Conservation (phyloP, 2,888 invertebrate species). For the Drosophila imparisetae region DNA sequence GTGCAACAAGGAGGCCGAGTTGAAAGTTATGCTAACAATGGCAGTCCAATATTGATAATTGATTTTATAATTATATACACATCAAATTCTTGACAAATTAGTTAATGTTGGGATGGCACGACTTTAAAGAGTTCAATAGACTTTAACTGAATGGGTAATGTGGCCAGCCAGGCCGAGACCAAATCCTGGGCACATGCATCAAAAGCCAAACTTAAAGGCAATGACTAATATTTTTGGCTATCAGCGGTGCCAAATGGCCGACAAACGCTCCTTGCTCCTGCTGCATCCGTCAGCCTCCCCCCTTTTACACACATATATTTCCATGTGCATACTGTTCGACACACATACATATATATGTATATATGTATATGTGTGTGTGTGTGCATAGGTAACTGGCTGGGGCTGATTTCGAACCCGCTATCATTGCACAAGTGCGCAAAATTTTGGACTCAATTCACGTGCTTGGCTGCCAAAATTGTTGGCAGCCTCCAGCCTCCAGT, state of each 20-base stretch:
- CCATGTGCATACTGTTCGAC: slow-evolving; percentile 20
- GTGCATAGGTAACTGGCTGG: slow-evolving; percentile 56
- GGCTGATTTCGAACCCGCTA: slow-evolving; percentile 54
- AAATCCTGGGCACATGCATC: slow-evolving; percentile 53
- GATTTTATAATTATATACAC: background rate
- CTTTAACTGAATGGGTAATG: slow-evolving; percentile 19
- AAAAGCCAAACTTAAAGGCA: slow-evolving; percentile 73
- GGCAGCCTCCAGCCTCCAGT: slow-evolving; percentile 51
- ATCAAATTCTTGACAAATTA: background rate
- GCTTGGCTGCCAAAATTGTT: slow-evolving; percentile 82
- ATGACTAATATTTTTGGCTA: slow-evolving; percentile 76
- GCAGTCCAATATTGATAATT: background rate
- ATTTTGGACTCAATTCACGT: slow-evolving; percentile 83
- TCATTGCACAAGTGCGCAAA: slow-evolving; percentile 80
- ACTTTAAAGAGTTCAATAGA: slow-evolving; percentile 41
- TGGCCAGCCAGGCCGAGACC: background rate
- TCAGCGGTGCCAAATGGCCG: slow-evolving; percentile 73
- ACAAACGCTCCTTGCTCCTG: slow-evolving; percentile 30
- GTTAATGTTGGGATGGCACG: background rate
- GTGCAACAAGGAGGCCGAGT: background rate
- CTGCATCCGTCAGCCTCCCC: slow-evolving; percentile 16
- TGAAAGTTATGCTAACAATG: background rate
- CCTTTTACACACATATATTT: slow-evolving; percentile 9
- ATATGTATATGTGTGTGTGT: slow-evolving; percentile 10
- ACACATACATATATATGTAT: slow-evolving; percentile 13